Evolutionary conservation across 2,113 vertebrate species (phyloP).

Genomic region (Gracilinanus agilis): DNA sequence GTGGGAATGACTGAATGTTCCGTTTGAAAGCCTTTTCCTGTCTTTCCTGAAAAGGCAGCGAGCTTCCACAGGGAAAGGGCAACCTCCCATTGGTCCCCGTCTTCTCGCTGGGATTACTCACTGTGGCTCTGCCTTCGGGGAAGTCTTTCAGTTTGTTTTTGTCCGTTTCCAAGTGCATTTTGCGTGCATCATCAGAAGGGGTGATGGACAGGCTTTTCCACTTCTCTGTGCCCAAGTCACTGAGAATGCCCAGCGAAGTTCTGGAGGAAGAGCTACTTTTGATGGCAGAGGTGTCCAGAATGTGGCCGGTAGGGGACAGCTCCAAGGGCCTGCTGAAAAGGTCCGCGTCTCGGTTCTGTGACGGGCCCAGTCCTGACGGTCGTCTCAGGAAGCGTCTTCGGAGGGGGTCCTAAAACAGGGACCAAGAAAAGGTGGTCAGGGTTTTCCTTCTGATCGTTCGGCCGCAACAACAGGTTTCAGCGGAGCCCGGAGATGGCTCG

Average conservation of each 20-base stretch:
- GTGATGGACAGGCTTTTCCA: slow-evolving; percentile 1
- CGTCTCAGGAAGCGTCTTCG: slow-evolving; percentile 83
- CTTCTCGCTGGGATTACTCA: slow-evolving; percentile 31
- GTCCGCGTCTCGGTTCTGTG: slow-evolving; percentile 72
- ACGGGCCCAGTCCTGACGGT: slow-evolving; percentile 49
- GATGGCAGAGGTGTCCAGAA: not conserved
- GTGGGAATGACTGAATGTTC: slow-evolving; percentile 50
- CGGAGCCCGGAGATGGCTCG: not conserved
- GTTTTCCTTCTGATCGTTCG: not conserved
- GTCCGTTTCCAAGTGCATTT: slow-evolving; percentile 52
- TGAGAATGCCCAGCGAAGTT: not conserved
- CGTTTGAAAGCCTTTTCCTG: slow-evolving; percentile 62
- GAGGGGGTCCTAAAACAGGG: slow-evolving; percentile 85
- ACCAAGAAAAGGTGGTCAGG: slow-evolving; percentile 35
- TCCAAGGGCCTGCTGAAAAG: not conserved
- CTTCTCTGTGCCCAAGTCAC: slow-evolving; percentile 54
- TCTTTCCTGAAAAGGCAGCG: slow-evolving; percentile 73
- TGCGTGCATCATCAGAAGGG: slow-evolving; percentile 63
- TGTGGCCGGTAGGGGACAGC: not conserved
- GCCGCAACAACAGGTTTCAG: not conserved
- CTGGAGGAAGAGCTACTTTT: slow-evolving; percentile 33
- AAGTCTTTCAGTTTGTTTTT: slow-evolving; percentile 35
- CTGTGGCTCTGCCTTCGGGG: slow-evolving; percentile 34
- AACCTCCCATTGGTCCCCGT: slow-evolving; percentile 59
- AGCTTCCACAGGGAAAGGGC: slow-evolving; percentile 53